A percentile compares a stretch with the other conserved stretches of the same genome.
phyloP scores from a whole-genome alignment of 2,888 invertebrate species.

The Drosophila borealis region DNA sequence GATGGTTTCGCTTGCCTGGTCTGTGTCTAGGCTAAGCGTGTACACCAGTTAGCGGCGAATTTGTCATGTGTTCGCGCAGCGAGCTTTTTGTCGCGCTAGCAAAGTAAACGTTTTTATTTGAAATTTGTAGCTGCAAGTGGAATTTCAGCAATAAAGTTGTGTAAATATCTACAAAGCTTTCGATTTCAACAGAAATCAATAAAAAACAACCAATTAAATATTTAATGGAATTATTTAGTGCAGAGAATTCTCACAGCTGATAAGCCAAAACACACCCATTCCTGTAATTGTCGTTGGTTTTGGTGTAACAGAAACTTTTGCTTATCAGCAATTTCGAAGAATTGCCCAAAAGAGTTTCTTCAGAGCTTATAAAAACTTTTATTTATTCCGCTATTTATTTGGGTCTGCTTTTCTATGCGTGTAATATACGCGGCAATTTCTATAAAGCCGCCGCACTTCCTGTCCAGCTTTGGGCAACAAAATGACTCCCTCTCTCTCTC shows the following conservation, averaged over 20 bases:
- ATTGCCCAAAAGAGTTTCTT: conserved; percentile 8
- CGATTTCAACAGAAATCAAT: not conserved
- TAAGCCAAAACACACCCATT: conserved; percentile 31
- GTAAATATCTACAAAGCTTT: no score
- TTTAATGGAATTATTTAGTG: not conserved
- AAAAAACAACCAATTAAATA: not conserved
- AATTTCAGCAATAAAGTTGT: no score
- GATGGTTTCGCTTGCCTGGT: not conserved
- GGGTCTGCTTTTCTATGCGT: conserved; percentile 14
- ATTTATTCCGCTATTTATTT: conserved; percentile 28
- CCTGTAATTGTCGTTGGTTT: not conserved
- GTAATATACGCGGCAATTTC: conserved; percentile 9
- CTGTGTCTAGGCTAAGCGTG: conserved; percentile 26
- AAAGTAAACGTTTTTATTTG: not conserved
- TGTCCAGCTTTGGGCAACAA: conserved; percentile 48
- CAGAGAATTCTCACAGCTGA: conserved; percentile 27
- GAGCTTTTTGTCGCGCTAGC: conserved; percentile 22
- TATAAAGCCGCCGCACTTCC: conserved; percentile 48
- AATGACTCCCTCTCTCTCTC: conserved; percentile 18
- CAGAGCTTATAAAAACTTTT: conserved; percentile 13
- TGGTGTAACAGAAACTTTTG: not conserved
- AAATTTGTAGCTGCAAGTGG: not conserved
- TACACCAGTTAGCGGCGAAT: conserved; percentile 2
- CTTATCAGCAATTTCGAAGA: conserved; percentile 49
- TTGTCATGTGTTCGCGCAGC: not conserved